phyloP scores from a whole-genome alignment of 2,797 vertebrate species.

The Mormyrops attenuatus region DNA sequence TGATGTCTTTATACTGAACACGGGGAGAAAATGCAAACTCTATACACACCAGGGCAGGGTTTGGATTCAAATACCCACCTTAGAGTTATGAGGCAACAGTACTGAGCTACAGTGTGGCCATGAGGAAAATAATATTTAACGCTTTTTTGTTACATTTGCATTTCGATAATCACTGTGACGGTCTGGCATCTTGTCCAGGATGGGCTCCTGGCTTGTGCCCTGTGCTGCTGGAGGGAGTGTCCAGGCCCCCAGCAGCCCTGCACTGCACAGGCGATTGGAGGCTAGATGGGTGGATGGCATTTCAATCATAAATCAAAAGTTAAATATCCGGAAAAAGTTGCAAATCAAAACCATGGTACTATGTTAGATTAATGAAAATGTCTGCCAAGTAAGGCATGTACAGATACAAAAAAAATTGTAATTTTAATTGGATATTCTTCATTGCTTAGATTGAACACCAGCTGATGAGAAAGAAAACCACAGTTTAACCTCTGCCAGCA shows the following conservation, averaged over 20 bases:
- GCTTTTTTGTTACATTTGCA: not conserved
- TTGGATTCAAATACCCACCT: not conserved
- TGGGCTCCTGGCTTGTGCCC: not conserved
- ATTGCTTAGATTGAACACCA: not conserved
- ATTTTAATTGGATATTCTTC: not conserved
- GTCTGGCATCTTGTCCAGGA: not conserved
- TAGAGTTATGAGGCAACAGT: not conserved
- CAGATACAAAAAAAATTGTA: not conserved
- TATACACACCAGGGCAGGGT: not conserved
- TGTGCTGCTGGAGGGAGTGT: not conserved
- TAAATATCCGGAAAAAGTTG: not conserved
- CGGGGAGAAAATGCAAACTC: not conserved
- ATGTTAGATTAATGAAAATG: not conserved
- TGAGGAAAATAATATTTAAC: not conserved
- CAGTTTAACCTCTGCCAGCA: not conserved
- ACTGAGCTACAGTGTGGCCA: not conserved
- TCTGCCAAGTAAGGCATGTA: not conserved
- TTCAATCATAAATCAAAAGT: not conserved
- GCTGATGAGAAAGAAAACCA: not conserved
- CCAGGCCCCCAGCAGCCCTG: not conserved
- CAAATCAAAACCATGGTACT: not conserved
- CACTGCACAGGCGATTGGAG: not conserved
- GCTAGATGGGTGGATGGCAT: not conserved
- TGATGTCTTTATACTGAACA: not conserved
- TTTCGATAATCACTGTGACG: not conserved